A percentile compares a stretch with the other conserved stretches of the same genome.
These are phyloP conservation scores for Popillia japonica DNA, from an alignment of 1,140 invertebrate genomes.

Conservation along the genomic window DNA sequence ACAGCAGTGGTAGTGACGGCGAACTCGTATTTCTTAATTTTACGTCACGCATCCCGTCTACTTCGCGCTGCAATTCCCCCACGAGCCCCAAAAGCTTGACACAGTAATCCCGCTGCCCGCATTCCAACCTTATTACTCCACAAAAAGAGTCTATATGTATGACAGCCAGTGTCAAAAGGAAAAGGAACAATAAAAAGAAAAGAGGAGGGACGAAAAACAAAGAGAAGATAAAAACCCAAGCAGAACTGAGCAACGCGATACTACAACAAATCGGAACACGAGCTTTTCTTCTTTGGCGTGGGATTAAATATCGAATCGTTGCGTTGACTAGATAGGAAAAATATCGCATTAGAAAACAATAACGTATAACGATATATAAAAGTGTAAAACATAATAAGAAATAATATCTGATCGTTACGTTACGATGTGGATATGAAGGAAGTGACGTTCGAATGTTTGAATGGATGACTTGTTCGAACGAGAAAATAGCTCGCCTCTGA, in stretches of 20 bases:
- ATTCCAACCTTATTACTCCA: slow-evolving; percentile 10
- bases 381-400: slow-evolving; percentile 12
- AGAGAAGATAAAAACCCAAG: not conserved
- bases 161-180: not conserved
- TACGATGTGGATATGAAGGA: slow-evolving; percentile 10
- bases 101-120: not conserved
- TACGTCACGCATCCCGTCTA: slow-evolving; percentile 7
- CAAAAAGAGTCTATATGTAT: slow-evolving; percentile 5
- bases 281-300: not conserved
- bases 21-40: slow-evolving; percentile 11
- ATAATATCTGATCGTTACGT: slow-evolving; percentile 1
- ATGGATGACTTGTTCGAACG: slow-evolving; percentile 4
- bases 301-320: slow-evolving; percentile 5
- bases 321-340: slow-evolving; percentile 5
- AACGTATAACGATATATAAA: not conserved
- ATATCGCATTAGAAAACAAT: slow-evolving; percentile 16
- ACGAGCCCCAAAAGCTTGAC: not conserved
- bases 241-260: not conserved
- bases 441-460: slow-evolving; percentile 2
- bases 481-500: not conserved
- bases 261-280: not conserved
- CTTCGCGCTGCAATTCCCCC: not conserved
- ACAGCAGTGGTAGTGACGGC: not conserved
- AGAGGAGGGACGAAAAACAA: not conserved
- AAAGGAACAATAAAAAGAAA: slow-evolving; percentile 12